Evolutionary conservation across 2,113 vertebrate genomes (phyloP).

Genomic region (Hylia prasina): DNA sequence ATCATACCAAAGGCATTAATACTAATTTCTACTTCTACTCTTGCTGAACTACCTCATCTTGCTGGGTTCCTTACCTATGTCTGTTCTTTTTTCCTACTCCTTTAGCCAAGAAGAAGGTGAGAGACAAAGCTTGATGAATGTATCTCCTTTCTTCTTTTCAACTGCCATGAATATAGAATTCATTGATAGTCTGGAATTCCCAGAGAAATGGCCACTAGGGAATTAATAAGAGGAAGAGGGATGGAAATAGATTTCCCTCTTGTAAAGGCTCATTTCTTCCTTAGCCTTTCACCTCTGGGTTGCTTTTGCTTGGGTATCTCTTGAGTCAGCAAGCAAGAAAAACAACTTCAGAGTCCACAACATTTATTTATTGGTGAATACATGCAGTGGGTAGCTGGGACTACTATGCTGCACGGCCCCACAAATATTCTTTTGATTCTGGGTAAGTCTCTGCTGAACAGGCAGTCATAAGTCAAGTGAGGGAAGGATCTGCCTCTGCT

Average conservation of each 20-base stretch:
- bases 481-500: not conserved
- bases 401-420: accelerated
- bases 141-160: not conserved
- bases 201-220: not conserved
- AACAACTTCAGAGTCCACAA: not conserved
- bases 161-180: not conserved
- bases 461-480: not conserved
- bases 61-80: not conserved
- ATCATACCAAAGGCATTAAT: not conserved
- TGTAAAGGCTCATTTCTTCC: not conserved
- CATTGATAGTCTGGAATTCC: not conserved
- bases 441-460: not conserved
- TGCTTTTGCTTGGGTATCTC: not conserved
- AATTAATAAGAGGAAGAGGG: not conserved
- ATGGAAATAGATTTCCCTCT: not conserved
- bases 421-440: not conserved
- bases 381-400: not conserved
- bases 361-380: not conserved
- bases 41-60: not conserved
- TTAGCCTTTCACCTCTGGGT: not conserved
- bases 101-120: not conserved
- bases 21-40: not conserved
- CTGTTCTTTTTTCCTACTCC: not conserved
- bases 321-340: not conserved
- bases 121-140: not conserved